phyloP scores from a whole-genome alignment of 2,797 vertebrate genomes.

The Jordanella pulchra region DNA sequence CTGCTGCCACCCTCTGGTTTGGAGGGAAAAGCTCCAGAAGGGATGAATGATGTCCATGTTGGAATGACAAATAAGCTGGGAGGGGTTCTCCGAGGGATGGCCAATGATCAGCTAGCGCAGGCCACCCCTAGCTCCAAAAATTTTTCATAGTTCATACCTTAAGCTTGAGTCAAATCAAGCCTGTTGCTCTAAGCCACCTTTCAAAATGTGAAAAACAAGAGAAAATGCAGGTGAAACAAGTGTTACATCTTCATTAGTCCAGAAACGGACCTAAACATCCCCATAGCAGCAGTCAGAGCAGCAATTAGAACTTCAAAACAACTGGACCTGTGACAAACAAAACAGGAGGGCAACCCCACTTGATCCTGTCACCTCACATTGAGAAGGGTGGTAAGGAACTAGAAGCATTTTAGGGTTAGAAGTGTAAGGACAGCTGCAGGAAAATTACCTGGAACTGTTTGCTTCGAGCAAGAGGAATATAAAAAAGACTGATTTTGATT shows the following conservation, averaged over 20 bases:
- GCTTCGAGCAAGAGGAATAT: neutral
- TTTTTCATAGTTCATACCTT: neutral
- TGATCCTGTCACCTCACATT: too few species aligned
- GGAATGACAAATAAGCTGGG: too few species aligned
- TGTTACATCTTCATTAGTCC: neutral
- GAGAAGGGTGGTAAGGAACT: neutral
- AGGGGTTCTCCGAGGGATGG: too few species aligned
- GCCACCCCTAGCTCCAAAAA: too few species aligned
- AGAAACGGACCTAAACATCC: neutral
- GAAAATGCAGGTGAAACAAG: neutral
- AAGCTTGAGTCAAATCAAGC: neutral
- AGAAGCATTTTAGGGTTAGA: neutral
- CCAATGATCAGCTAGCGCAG: too few species aligned
- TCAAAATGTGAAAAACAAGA: neutral
- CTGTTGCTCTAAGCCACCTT: neutral
- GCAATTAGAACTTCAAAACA: neutral
- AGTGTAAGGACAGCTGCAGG: neutral
- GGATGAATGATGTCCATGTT: too few species aligned
- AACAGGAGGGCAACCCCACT: too few species aligned
- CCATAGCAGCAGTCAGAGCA: neutral
- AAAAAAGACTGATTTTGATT: too few species aligned
- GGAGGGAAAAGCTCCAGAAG: too few species aligned
- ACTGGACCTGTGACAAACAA: neutral
- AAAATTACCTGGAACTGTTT: neutral
- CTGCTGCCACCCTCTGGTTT: too few species aligned